phyloP scores from a whole-genome alignment of 1,140 invertebrate species.

The Temnothorax curvispinosus region DNA sequence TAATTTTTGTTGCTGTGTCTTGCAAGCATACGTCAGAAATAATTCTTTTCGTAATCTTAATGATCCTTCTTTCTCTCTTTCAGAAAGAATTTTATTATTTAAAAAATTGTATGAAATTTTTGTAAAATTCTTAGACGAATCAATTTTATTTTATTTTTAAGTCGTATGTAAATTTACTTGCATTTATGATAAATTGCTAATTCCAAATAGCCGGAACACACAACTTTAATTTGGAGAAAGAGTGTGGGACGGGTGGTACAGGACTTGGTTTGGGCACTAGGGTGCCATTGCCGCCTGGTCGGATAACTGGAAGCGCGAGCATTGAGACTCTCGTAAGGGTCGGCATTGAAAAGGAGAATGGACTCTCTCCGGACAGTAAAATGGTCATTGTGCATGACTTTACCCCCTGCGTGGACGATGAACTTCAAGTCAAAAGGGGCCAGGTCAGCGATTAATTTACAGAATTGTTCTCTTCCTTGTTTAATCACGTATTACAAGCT shows the following conservation, averaged over 20 bases:
- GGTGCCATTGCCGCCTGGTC: slow-evolving; percentile 87
- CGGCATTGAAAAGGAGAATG: slow-evolving; percentile 97
- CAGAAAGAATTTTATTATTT: background rate
- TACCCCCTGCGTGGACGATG: slow-evolving; percentile 97
- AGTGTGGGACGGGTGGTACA: slow-evolving; percentile 78
- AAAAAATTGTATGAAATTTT: background rate
- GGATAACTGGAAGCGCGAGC: slow-evolving; percentile 97
- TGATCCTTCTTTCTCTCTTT: background rate
- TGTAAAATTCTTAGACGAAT: background rate
- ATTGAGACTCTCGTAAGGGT: slow-evolving; percentile 97
- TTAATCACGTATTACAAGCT: background rate
- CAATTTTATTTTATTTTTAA: background rate
- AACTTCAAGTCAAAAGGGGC: slow-evolving; percentile 92
- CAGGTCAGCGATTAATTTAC: slow-evolving; percentile 84
- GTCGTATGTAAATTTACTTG: background rate
- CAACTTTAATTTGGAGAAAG: slow-evolving; percentile 82
- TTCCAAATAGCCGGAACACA: slow-evolving; percentile 78
- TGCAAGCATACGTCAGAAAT: background rate
- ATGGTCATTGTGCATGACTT: slow-evolving; percentile 98
- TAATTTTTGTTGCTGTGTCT: background rate
- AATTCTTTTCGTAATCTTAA: background rate
- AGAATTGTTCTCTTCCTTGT: background rate
- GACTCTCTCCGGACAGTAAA: slow-evolving; percentile 95
- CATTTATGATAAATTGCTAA: slow-evolving; percentile 2
- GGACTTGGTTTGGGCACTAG: slow-evolving; percentile 78